Percentiles rank a stretch among this genome's conserved stretches.
phyloP scores from a whole-genome alignment of 2,888 invertebrate genomes.

The Hipparchia sbordonii region DNA sequence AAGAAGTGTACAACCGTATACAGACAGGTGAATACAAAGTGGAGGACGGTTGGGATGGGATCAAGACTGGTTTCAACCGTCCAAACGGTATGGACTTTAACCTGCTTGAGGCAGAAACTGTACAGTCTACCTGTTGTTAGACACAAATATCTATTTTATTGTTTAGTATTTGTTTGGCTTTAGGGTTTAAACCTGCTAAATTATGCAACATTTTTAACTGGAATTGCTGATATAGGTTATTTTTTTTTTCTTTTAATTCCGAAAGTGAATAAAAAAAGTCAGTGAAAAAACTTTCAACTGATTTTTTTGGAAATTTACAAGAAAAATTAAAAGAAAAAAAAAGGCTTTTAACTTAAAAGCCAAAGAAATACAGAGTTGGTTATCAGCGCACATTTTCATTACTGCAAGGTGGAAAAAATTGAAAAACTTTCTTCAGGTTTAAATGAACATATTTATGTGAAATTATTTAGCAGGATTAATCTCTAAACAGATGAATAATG shows the following conservation, averaged over 20 bases:
- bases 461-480: background rate
- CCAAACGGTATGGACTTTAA: constrained; percentile 92
- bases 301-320: too few relatives aligned
- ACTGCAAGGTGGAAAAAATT: too few relatives aligned
- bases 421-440: too few relatives aligned
- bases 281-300: too few relatives aligned
- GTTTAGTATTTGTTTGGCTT: background rate
- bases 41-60: constrained; percentile 98
- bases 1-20: constrained; percentile 94
- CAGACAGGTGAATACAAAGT: constrained; percentile 96
- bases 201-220: background rate
- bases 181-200: constrained; percentile 3
- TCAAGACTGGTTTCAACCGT: constrained; percentile 94
- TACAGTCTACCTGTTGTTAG: constrained; percentile 94
- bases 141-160: constrained; percentile 15
- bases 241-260: background rate
- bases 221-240: background rate
- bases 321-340: too few relatives aligned
- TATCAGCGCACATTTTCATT: too few relatives aligned
- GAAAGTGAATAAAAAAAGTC: too few relatives aligned
- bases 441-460: too few relatives aligned
- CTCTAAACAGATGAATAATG: constrained; percentile 36
- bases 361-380: too few relatives aligned
- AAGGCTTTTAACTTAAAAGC: too few relatives aligned
- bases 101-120: constrained; percentile 94